Percentiles rank a stretch among this genome's conserved stretches.
Evolutionary conservation across 2,113 vertebrate genomes (phyloP).

Genomic region (Chionodraco myersi): DNA sequence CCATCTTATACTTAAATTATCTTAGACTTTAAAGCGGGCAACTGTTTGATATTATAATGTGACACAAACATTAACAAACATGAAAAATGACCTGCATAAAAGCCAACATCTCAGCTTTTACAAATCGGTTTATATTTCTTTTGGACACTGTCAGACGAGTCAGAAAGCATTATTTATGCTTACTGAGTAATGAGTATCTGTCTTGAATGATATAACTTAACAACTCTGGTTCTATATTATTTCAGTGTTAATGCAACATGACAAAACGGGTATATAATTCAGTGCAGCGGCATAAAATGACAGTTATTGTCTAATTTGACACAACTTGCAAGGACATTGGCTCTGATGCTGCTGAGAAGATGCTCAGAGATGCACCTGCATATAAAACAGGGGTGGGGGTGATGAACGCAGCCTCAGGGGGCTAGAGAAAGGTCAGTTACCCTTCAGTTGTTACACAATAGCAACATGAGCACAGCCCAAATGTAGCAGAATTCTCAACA

Average conservation of each 20-base stretch:
- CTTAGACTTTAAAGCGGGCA: constrained; percentile 12
- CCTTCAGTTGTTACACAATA: not conserved
- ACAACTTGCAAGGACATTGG: constrained; percentile 41
- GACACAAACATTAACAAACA: not conserved
- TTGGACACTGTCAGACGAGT: not conserved
- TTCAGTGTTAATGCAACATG: not conserved
- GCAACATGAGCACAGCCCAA: not conserved
- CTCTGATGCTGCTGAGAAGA: constrained; percentile 26
- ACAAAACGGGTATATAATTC: not conserved
- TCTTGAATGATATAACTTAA: not conserved
- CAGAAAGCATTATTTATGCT: not conserved
- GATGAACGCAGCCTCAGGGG: constrained; percentile 41
- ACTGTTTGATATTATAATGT: constrained; percentile 3
- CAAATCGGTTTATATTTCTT: not conserved
- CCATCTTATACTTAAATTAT: constrained; percentile 4
- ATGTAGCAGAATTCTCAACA: not conserved
- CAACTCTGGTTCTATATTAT: not conserved
- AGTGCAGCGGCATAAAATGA: constrained; percentile 1
- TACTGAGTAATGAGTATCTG: not conserved
- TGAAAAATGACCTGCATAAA: not conserved
- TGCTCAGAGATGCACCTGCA: constrained; percentile 53
- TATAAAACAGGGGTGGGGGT: constrained; percentile 60
- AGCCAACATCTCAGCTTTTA: not conserved
- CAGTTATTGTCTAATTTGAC: constrained; percentile 9
- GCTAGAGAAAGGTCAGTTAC: constrained; percentile 32